Percentiles rank a stretch among this genome's conserved stretches.
These are phyloP conservation scores for Semnornis frantzii DNA, from an alignment of 2,113 vertebrate species.

Conservation along the genomic window DNA sequence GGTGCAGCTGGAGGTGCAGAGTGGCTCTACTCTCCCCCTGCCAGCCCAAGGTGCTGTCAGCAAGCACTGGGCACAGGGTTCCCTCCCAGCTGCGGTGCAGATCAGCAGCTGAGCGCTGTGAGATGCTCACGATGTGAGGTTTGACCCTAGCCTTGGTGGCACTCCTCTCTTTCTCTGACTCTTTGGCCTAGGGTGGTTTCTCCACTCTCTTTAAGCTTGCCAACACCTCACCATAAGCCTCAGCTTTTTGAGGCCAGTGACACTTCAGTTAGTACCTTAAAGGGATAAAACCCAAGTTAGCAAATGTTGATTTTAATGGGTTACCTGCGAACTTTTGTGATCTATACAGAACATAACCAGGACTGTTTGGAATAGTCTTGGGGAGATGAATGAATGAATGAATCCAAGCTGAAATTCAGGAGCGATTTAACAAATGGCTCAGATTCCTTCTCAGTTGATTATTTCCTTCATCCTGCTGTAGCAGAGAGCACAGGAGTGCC, in stretches of 20 bases:
- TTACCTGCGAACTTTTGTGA: background rate
- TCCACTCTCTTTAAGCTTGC: background rate
- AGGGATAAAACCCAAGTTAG: background rate
- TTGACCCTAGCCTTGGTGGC: background rate
- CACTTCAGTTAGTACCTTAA: background rate
- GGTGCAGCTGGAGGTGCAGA: slow-evolving; percentile 35
- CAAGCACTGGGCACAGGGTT: background rate
- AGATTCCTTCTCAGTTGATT: background rate
- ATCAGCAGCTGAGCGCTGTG: accelerated
- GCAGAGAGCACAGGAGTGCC: background rate
- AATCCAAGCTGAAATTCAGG: background rate
- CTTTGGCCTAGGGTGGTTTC: background rate
- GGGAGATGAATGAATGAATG: background rate
- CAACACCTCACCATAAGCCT: background rate
- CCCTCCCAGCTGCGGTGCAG: background rate
- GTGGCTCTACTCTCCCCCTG: background rate
- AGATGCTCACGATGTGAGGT: background rate
- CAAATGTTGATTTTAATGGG: background rate
- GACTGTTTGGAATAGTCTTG: background rate
- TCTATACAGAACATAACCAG: background rate
- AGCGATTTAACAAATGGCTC: background rate
- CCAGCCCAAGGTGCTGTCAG: background rate
- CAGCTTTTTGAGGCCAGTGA: background rate
- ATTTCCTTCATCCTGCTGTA: background rate
- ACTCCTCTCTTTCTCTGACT: background rate